Conservation (phyloP, 2,888 invertebrate genomes). For the Mechanitis mazaeus region DNA sequence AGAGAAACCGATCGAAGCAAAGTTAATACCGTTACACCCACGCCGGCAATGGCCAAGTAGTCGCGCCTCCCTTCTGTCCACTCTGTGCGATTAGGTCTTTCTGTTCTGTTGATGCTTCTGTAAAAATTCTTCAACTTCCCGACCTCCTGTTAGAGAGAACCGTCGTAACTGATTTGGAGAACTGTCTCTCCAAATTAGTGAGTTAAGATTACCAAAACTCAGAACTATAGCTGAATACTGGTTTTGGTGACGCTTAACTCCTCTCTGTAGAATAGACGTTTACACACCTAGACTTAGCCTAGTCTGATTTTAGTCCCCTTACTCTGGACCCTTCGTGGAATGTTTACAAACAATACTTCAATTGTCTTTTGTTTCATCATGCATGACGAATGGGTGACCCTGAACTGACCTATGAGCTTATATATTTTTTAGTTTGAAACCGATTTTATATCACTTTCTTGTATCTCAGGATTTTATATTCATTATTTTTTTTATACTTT, state of each 20-base stretch:
- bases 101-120: slow-evolving; percentile 71
- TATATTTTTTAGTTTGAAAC: slow-evolving; percentile 14
- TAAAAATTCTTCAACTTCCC: slow-evolving; percentile 48
- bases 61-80: slow-evolving; percentile 74
- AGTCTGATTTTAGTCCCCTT: slow-evolving; percentile 46
- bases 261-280: slow-evolving; percentile 53
- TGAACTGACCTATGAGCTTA: slow-evolving; percentile 33
- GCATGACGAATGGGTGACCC: slow-evolving; percentile 55
- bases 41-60: slow-evolving; percentile 73
- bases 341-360: slow-evolving; percentile 44
- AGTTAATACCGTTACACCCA: slow-evolving; percentile 76
- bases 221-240: slow-evolving; percentile 27
- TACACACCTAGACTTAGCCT: slow-evolving; percentile 40
- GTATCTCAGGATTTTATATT: neutral
- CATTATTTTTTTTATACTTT: too few species aligned
- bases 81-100: slow-evolving; percentile 73
- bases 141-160: slow-evolving; percentile 63
- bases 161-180: slow-evolving; percentile 41
- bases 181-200: slow-evolving; percentile 17
- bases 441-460: neutral
- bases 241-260: slow-evolving; percentile 39
- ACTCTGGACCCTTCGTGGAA: slow-evolving; percentile 48
- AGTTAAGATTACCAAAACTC: slow-evolving; percentile 17
- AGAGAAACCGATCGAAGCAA: slow-evolving; percentile 80
- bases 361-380: slow-evolving; percentile 39